phyloP scores from a whole-genome alignment of 2,113 vertebrate genomes.

The Camelus bactrianus region DNA sequence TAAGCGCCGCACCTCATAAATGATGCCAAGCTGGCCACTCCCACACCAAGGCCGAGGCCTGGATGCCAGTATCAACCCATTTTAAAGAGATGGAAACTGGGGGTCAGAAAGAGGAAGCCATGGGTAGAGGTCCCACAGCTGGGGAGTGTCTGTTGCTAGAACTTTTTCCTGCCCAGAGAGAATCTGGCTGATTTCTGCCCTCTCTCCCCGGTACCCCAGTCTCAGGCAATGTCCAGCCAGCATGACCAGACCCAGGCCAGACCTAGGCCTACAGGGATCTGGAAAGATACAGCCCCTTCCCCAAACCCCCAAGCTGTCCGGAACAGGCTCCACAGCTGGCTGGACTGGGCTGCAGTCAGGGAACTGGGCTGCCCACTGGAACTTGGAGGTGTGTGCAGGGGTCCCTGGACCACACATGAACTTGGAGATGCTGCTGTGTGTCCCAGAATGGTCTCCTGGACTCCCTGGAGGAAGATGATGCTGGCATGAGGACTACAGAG shows the following conservation, averaged over 20 bases:
- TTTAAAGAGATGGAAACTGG: neutral
- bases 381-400: too few relatives aligned
- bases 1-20: accelerated
- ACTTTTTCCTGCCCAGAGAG: too few relatives aligned
- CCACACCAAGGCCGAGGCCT: too few relatives aligned
- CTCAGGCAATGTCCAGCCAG: too few relatives aligned
- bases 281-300: neutral
- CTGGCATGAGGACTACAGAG: neutral
- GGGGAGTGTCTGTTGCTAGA: neutral
- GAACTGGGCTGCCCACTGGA: neutral
- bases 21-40: neutral
- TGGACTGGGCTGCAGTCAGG: neutral
- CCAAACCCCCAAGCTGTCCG: neutral
- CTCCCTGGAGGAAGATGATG: neutral
- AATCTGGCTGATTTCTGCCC: neutral
- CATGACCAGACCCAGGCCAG: neutral
- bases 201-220: neutral
- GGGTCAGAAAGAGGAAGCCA: neutral
- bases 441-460: neutral
- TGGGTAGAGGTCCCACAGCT: neutral
- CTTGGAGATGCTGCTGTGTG: accelerated
- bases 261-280: neutral
- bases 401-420: neutral
- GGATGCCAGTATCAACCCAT: neutral
- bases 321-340: neutral